phyloP scores from a whole-genome alignment of 1,140 invertebrate species.

The Camponotus floridanus region DNA sequence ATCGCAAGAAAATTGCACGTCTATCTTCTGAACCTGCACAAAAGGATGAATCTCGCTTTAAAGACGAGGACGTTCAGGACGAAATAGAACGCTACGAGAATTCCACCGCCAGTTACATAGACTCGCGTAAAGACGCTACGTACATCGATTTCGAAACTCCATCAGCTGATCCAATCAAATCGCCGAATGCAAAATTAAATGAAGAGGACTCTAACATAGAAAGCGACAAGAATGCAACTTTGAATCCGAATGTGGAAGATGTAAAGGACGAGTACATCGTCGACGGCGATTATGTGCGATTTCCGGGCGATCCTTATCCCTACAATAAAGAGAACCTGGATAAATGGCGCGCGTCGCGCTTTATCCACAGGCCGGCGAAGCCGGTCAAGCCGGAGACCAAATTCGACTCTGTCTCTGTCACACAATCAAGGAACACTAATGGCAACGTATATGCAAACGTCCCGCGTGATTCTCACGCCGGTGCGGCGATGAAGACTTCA shows the following conservation, averaged over 20 bases:
- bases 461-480: slow-evolving; percentile 28
- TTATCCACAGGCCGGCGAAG: neutral
- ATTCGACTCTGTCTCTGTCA: neutral
- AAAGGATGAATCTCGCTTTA: neutral
- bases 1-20: neutral
- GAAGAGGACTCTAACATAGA: neutral
- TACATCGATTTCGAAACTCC: neutral
- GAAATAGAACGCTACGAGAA: neutral
- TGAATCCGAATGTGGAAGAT: neutral
- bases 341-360: slow-evolving; percentile 66
- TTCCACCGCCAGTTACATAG: neutral
- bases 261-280: neutral
- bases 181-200: neutral
- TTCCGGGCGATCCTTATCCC: slow-evolving; percentile 76
- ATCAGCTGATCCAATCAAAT: slow-evolving; percentile 7
- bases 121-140: neutral
- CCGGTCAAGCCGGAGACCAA: neutral
- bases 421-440: neutral
- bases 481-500: slow-evolving; percentile 28
- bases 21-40: neutral
- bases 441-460: slow-evolving; percentile 23
- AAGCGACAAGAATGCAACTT: neutral
- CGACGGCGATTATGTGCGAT: slow-evolving; percentile 65
- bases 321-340: slow-evolving; percentile 74
- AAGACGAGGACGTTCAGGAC: neutral